phyloP scores from a whole-genome alignment of 92 coral and sea anemone species.

The Parazoanthus swiftii region DNA sequence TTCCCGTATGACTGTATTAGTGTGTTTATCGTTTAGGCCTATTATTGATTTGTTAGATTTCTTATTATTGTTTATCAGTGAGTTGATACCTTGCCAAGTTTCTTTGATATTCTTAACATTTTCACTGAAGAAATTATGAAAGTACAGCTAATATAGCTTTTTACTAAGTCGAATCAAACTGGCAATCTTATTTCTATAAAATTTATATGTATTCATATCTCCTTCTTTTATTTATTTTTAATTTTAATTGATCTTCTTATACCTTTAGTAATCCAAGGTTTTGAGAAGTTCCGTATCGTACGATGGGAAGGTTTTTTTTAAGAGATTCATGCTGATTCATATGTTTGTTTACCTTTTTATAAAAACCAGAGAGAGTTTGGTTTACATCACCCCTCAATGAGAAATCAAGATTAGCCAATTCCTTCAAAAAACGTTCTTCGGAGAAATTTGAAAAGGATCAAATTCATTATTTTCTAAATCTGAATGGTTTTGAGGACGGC shows the following conservation, averaged over 20 bases:
- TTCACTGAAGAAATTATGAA: constrained; percentile 8
- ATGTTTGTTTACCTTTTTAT: constrained; percentile 13
- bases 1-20: constrained; percentile 13
- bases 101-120: constrained; percentile 12
- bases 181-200: constrained; percentile 17
- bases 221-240: constrained; percentile 6
- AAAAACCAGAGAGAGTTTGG: neutral
- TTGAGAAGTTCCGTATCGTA: constrained; percentile 1
- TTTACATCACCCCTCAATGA: constrained; percentile 12
- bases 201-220: constrained; percentile 8
- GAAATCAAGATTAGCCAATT: constrained; percentile 6
- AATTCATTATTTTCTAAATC: neutral
- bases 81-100: constrained; percentile 32
- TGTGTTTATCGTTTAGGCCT: constrained; percentile 14
- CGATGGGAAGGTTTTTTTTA: neutral
- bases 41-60: constrained; percentile 23
- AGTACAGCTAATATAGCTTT: constrained; percentile 8
- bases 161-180: constrained; percentile 13
- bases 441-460: constrained; percentile 5
- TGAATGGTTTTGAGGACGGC: constrained; percentile 2
- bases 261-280: constrained; percentile 1
- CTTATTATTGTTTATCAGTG: neutral
- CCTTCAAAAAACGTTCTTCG: constrained; percentile 5
- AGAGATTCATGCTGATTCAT: constrained; percentile 16
- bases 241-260: neutral